Base-by-base conservation (phyloP, 2,113 vertebrate species). In the Leptobrachium ailaonicum region DNA sequence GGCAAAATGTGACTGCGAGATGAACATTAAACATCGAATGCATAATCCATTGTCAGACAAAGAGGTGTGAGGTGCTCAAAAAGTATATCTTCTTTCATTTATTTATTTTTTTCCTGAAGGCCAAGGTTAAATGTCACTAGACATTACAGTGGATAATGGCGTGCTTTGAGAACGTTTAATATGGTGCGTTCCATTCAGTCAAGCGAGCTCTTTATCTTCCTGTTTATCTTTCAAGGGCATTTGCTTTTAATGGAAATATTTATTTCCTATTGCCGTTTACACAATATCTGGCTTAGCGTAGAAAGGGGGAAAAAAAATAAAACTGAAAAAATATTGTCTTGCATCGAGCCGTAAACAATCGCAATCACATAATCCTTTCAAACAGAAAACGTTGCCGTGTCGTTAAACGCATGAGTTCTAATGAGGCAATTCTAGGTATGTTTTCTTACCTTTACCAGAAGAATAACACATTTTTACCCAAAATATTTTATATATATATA, bases 1-100 rank as follows among this genome's bases (percentile, higher is more conserved):
- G 88, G 85, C 83, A 87, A 90, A 89, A 88, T 90, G 87, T 90
- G 85, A 84, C 66, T 86, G 71, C 76, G 78, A 87, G 85, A 88
- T 47, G 44, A 86, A 71, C 74, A 82, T 77, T 88, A 85, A 88
- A 86, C 13, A 82, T 67, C 86, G 84, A 89, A 87, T 82, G 78
- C 66, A 79, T 79, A 84, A 82, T 86, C 87, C 77, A 75, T 42
- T 82, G 53, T 88, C 86, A 91, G 85, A 88, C 85, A 87, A 82
- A 88, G 77, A 88, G 87, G 83, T 86, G 75, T 72, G 70, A 42
- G 69, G 40, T 63, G 47, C 68, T 66, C 45, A 41, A 79, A 79
- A 64, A 40, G 47, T 50, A 50, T 32, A 32, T 32, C 20, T 32
- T 32, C 11, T 54, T 8, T 54, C 11, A 54, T 54, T 54, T 54